Evolutionary conservation across 2,797 vertebrate species (phyloP).

Genomic region (Lutjanus campechanus): DNA sequence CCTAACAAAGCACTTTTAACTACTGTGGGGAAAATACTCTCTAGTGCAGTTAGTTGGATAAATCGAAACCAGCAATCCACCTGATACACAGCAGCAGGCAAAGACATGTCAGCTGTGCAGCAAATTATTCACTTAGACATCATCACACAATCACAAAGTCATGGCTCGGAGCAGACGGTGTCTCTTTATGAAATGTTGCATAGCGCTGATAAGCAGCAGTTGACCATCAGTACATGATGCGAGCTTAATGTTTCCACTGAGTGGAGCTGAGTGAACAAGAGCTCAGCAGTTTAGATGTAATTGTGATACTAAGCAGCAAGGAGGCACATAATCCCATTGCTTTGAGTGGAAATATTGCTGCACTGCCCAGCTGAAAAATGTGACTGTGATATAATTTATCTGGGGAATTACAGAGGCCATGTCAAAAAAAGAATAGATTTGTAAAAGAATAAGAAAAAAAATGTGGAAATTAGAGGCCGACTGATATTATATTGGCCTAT

Average conservation of each 20-base stretch:
- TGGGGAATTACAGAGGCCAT: slow-evolving; percentile 1
- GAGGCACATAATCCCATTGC: slow-evolving; percentile 25
- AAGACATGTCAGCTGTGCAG: background rate
- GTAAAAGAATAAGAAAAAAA: too few relatives aligned
- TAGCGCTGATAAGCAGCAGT: slow-evolving; percentile 15
- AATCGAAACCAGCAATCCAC: slow-evolving; percentile 3
- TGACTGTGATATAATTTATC: slow-evolving; percentile 4
- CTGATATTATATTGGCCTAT: too few relatives aligned
- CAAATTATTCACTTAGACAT: slow-evolving; percentile 9
- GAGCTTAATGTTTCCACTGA: slow-evolving; percentile 26
- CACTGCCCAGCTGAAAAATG: slow-evolving; percentile 5
- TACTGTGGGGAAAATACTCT: slow-evolving; percentile 5
- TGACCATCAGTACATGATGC: slow-evolving; percentile 41
- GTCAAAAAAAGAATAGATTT: too few relatives aligned
- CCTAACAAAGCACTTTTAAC: slow-evolving; percentile 6
- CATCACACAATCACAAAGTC: slow-evolving; percentile 14
- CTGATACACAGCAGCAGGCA: slow-evolving; percentile 9
- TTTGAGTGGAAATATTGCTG: slow-evolving; percentile 29
- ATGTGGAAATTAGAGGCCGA: too few relatives aligned
- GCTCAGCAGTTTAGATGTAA: slow-evolving; percentile 28
- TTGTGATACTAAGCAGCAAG: slow-evolving; percentile 23
- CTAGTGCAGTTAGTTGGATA: background rate
- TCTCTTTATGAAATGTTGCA: slow-evolving; percentile 1
- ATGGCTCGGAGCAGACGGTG: background rate
- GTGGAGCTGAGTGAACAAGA: slow-evolving; percentile 32